phyloP scores from a whole-genome alignment of 1,140 invertebrate genomes.

The Sycophila sp. region DNA sequence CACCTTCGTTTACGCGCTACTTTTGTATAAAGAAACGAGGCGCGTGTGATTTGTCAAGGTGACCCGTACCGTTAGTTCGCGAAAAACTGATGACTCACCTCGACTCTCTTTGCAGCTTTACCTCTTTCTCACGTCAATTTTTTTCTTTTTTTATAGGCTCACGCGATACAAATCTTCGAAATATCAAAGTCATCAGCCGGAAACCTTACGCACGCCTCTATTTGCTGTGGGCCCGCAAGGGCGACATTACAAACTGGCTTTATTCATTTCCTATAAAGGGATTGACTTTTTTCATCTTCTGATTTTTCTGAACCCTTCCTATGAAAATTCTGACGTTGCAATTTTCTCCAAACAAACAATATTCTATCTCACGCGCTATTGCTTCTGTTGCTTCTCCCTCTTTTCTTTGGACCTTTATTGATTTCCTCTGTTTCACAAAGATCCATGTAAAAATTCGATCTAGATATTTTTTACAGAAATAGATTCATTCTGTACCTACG shows the following conservation, averaged over 20 bases:
- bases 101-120: not conserved
- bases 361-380: too few species aligned
- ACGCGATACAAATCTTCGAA: conserved; percentile 7
- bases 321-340: conserved; percentile 3
- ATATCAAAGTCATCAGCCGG: conserved; percentile 18
- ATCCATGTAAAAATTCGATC: too few species aligned
- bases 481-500: too few species aligned
- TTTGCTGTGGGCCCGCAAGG: not conserved
- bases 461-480: too few species aligned
- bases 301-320: not conserved
- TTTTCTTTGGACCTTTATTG: too few species aligned
- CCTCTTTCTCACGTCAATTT: conserved; percentile 18
- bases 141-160: too few species aligned
- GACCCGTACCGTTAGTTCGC: conserved; percentile 5
- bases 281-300: conserved; percentile 3
- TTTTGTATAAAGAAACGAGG: too few species aligned
- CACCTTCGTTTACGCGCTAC: too few species aligned
- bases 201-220: conserved; percentile 3
- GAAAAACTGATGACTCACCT: conserved; percentile 8
- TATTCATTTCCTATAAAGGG: conserved; percentile 16
- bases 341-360: too few species aligned
- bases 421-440: too few species aligned
- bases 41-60: too few species aligned
- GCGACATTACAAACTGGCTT: conserved; percentile 24
- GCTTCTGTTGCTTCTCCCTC: too few species aligned